Evolutionary conservation across 2,797 vertebrate genomes (phyloP), one percentile per base, ranked within the genome.

Genomic region (Triplophysa yarkandensis): DNA sequence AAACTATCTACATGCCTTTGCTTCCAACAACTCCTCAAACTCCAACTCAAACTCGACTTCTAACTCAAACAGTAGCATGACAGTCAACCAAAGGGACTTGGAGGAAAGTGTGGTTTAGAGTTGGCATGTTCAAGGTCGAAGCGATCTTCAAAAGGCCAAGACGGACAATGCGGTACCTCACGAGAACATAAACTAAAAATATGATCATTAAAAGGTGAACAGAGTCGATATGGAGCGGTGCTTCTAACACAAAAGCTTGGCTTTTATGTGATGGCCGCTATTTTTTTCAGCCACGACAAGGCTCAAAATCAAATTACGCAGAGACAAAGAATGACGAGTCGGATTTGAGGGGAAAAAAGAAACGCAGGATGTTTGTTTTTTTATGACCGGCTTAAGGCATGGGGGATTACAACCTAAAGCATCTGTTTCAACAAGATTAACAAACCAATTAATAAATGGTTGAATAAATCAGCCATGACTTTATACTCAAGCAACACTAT

Each of bases 101-200:
- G 93, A 94, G 80, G 95, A 95, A 78, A 92, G 88, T 0, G 89
- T 92, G 67, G 89, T 91, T 77, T 81, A 89, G 72, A 36, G 85
- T 79, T 54, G 87, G 4, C 9, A 25, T 27, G 14, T 36, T 62
- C 27, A 77, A 57, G 50, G 55, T 10, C 64, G 66, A 46, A 36
- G 27, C 46, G 46, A 39, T 32, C 32, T 23, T 36, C 17, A 60
- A 75, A 64, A 44, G 39, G 57, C 74, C 63, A 72, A 50, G n/a
- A n/a, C n/a, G n/a, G n/a, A n/a, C n/a, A n/a, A 52, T 23, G 13
- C 69, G 64, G 41, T 16, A 62, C 60, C 23, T 54, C 23, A 14
- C 67, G 32, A 21, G 19, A 55, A 23, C n/a, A 21, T 19, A 34
- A 70, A 50, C 19, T 64, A 48, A 23, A 54, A 41, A 39, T 19